These are phyloP conservation scores for Bombus difficillimus DNA, from an alignment of 1,140 invertebrate genomes.

Conservation along the genomic window DNA sequence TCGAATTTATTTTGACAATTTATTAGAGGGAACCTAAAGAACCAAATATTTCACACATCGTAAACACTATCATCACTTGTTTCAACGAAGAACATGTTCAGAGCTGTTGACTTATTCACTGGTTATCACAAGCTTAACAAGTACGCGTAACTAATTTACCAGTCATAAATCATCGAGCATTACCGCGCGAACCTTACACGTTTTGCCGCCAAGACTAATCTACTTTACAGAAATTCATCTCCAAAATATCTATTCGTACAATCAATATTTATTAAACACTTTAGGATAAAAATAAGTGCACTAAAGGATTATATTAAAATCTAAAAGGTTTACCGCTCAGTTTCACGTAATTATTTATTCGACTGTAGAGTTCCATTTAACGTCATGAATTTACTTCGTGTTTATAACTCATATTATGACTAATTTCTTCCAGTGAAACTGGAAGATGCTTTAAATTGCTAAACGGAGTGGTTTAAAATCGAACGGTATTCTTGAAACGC, in stretches of 20 bases:
- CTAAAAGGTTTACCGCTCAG: no score
- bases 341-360: no score
- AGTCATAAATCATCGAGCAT: conserved; percentile 1
- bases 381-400: no score
- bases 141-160: neutral
- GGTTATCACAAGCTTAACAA: neutral
- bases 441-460: neutral
- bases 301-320: no score
- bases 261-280: neutral
- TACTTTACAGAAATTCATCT: neutral
- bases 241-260: neutral
- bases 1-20: no score
- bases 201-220: neutral
- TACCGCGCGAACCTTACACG: neutral
- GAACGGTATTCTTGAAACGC: neutral
- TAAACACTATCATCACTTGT: neutral
- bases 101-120: neutral
- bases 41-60: neutral
- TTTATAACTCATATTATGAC: no score
- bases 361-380: no score
- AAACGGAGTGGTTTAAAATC: neutral
- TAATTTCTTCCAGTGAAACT: neutral
- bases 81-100: neutral
- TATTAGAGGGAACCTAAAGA: no score
- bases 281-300: no score